phyloP scores from a whole-genome alignment of 2,113 vertebrate species.

The Corydoras maculifer region DNA sequence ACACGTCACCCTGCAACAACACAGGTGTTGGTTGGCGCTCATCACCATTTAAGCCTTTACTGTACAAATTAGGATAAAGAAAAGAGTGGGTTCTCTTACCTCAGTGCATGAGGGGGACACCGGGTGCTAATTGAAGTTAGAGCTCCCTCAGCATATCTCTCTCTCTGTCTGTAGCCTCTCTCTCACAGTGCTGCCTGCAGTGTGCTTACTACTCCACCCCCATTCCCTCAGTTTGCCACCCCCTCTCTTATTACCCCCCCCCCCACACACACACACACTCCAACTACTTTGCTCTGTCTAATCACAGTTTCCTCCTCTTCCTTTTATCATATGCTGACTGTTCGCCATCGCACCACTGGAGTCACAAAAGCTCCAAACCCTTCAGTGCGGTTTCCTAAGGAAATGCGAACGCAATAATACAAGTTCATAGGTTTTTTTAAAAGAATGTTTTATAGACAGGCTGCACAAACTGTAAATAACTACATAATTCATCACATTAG shows the following conservation, averaged over 20 bases:
- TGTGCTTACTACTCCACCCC: conserved; percentile 23
- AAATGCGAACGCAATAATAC: neutral
- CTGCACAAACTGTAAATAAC: no score
- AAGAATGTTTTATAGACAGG: neutral
- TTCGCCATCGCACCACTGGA: neutral
- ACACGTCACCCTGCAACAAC: no score
- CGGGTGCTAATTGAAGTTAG: conserved; percentile 12
- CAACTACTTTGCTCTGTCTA: neutral
- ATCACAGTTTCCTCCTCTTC: neutral
- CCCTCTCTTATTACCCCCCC: neutral
- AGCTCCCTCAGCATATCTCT: neutral
- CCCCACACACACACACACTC: neutral
- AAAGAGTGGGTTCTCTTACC: conserved; percentile 9
- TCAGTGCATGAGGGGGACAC: neutral
- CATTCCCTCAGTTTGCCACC: neutral
- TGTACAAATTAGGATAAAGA: neutral
- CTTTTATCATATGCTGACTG: neutral
- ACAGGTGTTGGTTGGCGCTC: no score
- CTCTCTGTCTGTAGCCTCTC: conserved; percentile 8
- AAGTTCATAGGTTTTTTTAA: no score
- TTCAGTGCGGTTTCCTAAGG: neutral
- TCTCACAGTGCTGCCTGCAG: conserved; percentile 14
- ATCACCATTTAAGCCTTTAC: no score
- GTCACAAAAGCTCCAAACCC: neutral
- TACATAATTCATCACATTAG: no score